Evolutionary conservation across 2,888 invertebrate genomes (phyloP), one percentile per base, ranked within the genome.

Genomic region (Meganola albula): DNA sequence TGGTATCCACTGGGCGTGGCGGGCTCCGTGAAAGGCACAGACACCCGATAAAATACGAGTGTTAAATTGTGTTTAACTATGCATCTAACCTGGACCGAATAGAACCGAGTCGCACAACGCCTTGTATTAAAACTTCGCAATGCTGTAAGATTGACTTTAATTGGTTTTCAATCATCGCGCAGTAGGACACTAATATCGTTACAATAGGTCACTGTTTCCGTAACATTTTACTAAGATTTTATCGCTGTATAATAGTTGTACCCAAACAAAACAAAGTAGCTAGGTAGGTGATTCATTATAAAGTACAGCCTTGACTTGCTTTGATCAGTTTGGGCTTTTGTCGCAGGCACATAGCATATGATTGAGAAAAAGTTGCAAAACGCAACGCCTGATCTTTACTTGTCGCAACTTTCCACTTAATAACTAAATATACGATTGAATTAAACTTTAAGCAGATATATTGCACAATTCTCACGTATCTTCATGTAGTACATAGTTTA

Each of bases 21-120:
- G 59, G 65, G 60, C 63, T 50, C 64, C 56, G 80, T 72, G 77
- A 78, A 80, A 78, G 78, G 79, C 66, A 62, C 62, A 69, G 71
- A 70, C 70, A 63, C 62, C 65, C 50, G 63, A 68, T 63, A 63
- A 61, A 71, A 74, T 74, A 61, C 60, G 53, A 53, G 55, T 55
- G 53, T 47, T 42, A 58, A 63, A 68, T 68, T 62, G 69, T 65
- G 52, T 48, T 59, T 49, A 53, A 46, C 39, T 57, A 58, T 59
- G 53, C 59, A 55, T 58, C 51, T 58, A 62, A 68, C 63, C 53
- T 57, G 57, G 57, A 62, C 48, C 51, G 49, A 52, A 48, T 46
- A 47, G 30, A 29, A 28, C 31, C 7, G 28, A 51, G 52, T 50
- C 47, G 57, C 50, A 43, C 43, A 14, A 41, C 40, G 40, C 35